Evolutionary conservation across 2,888 invertebrate genomes (phyloP).

Genomic region (Cheilosia impressa): DNA sequence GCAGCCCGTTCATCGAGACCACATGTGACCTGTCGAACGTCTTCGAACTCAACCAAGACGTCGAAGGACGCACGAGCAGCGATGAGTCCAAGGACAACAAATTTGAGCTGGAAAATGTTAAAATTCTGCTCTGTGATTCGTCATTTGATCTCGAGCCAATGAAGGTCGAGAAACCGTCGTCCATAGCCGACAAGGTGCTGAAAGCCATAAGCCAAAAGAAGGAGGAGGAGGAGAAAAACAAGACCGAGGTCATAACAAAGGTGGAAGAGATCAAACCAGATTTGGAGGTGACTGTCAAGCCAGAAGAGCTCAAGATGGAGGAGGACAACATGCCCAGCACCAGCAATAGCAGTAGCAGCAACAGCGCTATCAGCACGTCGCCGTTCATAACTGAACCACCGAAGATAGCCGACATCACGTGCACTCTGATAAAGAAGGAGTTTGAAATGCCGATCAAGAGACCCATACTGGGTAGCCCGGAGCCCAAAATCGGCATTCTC

Average conservation of each 20-base stretch:
- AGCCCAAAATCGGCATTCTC: conserved; percentile 81
- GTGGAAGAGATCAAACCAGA: conserved; percentile 61
- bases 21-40: conserved; percentile 79
- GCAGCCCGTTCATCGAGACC: conserved; percentile 83
- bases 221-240: conserved; percentile 84
- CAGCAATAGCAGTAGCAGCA: conserved; percentile 43
- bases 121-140: conserved; percentile 81
- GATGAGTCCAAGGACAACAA: conserved; percentile 81
- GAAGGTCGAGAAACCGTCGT: conserved; percentile 84
- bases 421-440: conserved; percentile 75
- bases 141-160: conserved; percentile 80
- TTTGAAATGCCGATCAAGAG: conserved; percentile 77
- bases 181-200: conserved; percentile 87
- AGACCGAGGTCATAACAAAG: conserved; percentile 84
- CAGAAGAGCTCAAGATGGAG: conserved; percentile 80
- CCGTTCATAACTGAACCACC: conserved; percentile 79
- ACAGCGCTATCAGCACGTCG: conserved; percentile 67
- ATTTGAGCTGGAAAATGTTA: conserved; percentile 82
- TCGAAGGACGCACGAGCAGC: conserved; percentile 78
- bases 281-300: conserved; percentile 23
- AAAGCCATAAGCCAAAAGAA: conserved; percentile 86
- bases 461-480: conserved; percentile 80
- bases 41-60: conserved; percentile 81
- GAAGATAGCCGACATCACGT: conserved; percentile 78
- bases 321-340: conserved; percentile 73